Percentiles rank a stretch among this genome's conserved stretches.
Conservation (phyloP, 1,140 invertebrate genomes). For the Drosophila elegans region DNA sequence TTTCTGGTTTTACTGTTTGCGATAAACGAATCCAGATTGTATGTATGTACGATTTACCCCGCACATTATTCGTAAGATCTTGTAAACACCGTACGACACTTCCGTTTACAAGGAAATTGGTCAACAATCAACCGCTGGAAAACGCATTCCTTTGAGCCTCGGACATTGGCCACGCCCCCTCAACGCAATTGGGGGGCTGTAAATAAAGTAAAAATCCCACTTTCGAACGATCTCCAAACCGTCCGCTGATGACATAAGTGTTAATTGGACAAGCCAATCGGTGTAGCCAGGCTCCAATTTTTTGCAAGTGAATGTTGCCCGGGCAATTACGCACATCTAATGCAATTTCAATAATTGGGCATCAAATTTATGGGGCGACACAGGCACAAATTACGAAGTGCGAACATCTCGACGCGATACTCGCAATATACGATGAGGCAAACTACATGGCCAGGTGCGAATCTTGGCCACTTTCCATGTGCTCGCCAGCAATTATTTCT, state of each 20-base stretch:
- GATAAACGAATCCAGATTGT: neutral
- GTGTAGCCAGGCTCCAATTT: constrained; percentile 1
- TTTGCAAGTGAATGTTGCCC: constrained; percentile 5
- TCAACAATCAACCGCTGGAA: neutral
- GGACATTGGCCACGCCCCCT: constrained; percentile 16
- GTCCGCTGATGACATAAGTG: constrained; percentile 61
- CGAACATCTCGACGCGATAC: constrained; percentile 66
- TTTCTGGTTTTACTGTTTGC: neutral
- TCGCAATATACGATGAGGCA: constrained; percentile 6
- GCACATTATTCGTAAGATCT: neutral
- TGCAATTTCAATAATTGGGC: constrained; percentile 83
- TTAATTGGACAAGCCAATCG: constrained; percentile 71
- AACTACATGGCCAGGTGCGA: constrained; percentile 21
- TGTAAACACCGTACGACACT: constrained; percentile 19
- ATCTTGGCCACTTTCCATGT: constrained; percentile 45
- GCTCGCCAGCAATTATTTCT: constrained; percentile 69
- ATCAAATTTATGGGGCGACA: constrained; percentile 70
- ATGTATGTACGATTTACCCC: neutral
- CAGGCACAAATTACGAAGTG: constrained; percentile 77
- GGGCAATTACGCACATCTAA: constrained; percentile 81
- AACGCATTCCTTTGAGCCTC: constrained; percentile 19
- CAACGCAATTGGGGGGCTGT: constrained; percentile 68
- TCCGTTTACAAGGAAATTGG: constrained; percentile 26
- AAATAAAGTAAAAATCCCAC: constrained; percentile 65
- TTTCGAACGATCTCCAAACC: constrained; percentile 2